Evolutionary conservation across 2,888 invertebrate species (phyloP), one percentile per base, ranked within the genome.

Genomic region (Drosophila testacea): DNA sequence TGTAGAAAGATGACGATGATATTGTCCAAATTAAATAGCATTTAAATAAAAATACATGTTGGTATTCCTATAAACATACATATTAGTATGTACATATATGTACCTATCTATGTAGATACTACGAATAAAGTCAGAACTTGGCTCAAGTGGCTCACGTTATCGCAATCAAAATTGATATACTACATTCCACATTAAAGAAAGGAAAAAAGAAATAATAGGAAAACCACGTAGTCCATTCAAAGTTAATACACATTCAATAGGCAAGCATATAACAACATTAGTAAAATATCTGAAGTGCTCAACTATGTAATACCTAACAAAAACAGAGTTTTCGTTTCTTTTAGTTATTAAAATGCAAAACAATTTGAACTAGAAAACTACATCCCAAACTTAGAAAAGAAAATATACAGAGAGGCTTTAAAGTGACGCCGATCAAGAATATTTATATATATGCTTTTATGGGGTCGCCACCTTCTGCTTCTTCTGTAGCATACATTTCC

Each of bases 101-200:
- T 16, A 41, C 32, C 38, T 41, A 39, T 34, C 13, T 52, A 51
- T 54, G 64, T 69, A 54, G 52, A 69, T 69, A 52, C 32, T 62
- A 46, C 13, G 9, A 50, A 9, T 38, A 38, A 55, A 75, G 71
- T 27, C 63, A 47, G 22, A 62, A 52, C 59, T 60, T 34, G 52
- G 62, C 44, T 69, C 75, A 69, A 78, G 69, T 78, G 69, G 75
- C 57, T 51, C 38, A 38, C 48, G 54, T 79, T 77, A 77, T 77
- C 76, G 70, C 65, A 69, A 77, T 74, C 79, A 79, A 69, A 48
- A 74, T 79, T 77, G 74, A 73, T 78, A 74, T 79, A 76, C 54
- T 44, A 59, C 50, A 69, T 73, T 34, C 57, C 78, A 60, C 30
- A 60, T 56, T 60, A 44, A 52, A 59, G 9, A 50, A 47, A 13